A percentile compares a stretch with the other conserved stretches of the same genome.
These are phyloP conservation scores for Octomys mimax DNA, from an alignment of 2,797 vertebrate species.

Conservation along the genomic window DNA sequence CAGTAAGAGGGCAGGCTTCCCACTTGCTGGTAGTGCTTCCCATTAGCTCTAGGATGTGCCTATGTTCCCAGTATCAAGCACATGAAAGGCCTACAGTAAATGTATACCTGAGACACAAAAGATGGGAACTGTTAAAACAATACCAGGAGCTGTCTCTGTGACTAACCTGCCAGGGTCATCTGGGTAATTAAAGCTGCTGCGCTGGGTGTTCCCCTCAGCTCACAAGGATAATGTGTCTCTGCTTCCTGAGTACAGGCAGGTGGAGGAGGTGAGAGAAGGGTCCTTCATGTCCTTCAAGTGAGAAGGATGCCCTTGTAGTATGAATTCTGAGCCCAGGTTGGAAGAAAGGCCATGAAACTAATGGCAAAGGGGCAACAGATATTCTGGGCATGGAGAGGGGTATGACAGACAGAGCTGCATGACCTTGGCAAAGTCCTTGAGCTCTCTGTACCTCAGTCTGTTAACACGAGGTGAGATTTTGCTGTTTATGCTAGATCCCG, in stretches of 20 bases:
- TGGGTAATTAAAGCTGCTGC: neutral
- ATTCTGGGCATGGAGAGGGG: neutral
- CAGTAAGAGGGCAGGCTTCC: neutral
- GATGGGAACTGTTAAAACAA: neutral
- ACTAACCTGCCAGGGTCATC: neutral
- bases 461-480: neutral
- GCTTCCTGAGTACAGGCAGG: neutral
- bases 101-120: neutral
- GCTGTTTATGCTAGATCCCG: neutral
- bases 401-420: accelerated
- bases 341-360: neutral
- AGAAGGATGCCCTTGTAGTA: neutral
- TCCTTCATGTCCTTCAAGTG: neutral
- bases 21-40: neutral
- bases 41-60: neutral
- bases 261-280: neutral
- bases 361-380: neutral
- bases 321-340: neutral
- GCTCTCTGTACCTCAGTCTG: neutral
- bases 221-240: neutral
- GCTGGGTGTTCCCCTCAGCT: neutral
- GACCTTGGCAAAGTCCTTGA: neutral
- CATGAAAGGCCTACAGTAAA: neutral
- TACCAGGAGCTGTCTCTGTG: neutral
- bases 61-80: neutral